These are phyloP conservation scores for Noctua janthe DNA, from an alignment of 2,888 invertebrate genomes.

Conservation along the genomic window DNA sequence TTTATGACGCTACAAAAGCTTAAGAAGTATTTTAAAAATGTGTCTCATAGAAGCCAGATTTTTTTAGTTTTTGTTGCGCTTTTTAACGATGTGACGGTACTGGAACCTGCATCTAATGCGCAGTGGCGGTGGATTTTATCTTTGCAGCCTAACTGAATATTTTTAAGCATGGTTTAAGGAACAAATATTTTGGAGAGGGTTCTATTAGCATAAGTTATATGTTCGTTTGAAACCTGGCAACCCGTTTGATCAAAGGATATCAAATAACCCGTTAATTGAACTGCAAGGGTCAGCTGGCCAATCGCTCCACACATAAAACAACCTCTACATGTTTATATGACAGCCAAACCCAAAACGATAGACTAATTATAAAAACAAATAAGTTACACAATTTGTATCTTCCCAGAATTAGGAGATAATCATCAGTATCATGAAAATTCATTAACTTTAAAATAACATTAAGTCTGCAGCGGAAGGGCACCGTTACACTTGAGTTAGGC, in stretches of 20 bases:
- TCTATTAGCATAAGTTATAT: not conserved
- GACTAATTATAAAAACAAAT: slow-evolving; percentile 43
- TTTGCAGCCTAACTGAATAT: not conserved
- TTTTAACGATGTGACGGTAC: not conserved
- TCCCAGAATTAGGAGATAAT: slow-evolving; percentile 29
- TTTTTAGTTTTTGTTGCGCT: slow-evolving; percentile 23
- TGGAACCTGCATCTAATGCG: slow-evolving; percentile 18
- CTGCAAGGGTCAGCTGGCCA: not conserved
- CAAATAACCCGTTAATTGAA: not conserved
- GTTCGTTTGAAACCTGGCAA: slow-evolving; percentile 5
- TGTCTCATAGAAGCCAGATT: slow-evolving; percentile 3
- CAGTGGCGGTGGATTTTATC: not conserved
- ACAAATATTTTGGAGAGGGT: not conserved
- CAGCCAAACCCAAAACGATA: not conserved
- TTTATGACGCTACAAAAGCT: slow-evolving; percentile 54
- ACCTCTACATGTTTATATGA: not conserved
- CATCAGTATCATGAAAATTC: slow-evolving; percentile 46
- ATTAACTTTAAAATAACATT: slow-evolving; percentile 59
- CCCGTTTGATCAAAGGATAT: not conserved
- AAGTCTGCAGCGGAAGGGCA: slow-evolving; percentile 50
- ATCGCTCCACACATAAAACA: not conserved
- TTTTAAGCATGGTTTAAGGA: not conserved
- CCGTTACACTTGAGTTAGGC: slow-evolving; percentile 66
- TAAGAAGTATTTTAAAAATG: slow-evolving; percentile 45
- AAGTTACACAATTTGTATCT: slow-evolving; percentile 19